Base-by-base conservation (phyloP, 1,140 invertebrate species). In the Leptinotarsa texana region DNA sequence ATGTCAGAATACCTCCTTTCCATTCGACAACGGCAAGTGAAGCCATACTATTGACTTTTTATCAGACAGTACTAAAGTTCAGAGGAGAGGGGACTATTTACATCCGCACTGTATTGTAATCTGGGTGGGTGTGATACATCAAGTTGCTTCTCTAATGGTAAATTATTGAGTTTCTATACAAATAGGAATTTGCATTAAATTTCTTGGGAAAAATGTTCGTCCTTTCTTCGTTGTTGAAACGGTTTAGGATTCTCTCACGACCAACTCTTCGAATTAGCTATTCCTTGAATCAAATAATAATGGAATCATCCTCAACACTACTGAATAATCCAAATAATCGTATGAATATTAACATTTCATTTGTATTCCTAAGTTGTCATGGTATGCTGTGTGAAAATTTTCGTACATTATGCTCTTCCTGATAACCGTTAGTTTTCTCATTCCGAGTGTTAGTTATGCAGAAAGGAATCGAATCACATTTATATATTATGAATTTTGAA, bases 261-360 rank as follows among this genome's bases (percentile, higher is more conserved):
- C 51, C 51, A 18, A 15, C 51, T n/a, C 51, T 15, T 57, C 51
- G 51, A 57, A 57, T 57, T 57, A 57, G 15, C 51, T 18, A 18
- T 57, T 57, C 51, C 51, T 57, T 17, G 51, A 17, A 57, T 57
- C 15, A 57, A 57, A 57, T 57, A 57, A 57, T 57, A 57, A 57
- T 57, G 51, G 51, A 17, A 17, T 57, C 51, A 57, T 57, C n/a
- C 51, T 57, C 51, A 18, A 15, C 51, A 57, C 51, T 57, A 18
- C 51, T 57, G 51, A 57, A 57, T 57, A 57, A 57, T 57, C 51
- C 51, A 57, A 57, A 57, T 57, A 57, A 57, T 57, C 51, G 51
- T 17, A 15, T 57, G 51, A 13, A 57, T 57, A 18, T 57, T 57
- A 57, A 57, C 51, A 18, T 17, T 57, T n/a, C 17, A 57, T 57